These are phyloP conservation scores for Athene cunicularia DNA, from an alignment of 2,113 vertebrate species.

Conservation along the genomic window DNA sequence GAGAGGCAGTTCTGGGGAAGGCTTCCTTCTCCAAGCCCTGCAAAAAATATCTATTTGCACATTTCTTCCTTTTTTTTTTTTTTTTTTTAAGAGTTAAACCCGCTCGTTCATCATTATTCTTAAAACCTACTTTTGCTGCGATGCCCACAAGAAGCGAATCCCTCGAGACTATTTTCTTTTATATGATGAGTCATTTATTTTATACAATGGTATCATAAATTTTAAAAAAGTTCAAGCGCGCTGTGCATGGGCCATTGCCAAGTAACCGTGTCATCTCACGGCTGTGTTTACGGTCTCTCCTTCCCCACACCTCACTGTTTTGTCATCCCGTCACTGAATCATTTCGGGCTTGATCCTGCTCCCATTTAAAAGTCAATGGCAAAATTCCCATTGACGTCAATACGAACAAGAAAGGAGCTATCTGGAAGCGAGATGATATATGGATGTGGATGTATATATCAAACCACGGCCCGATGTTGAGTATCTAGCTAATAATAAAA, in stretches of 20 bases:
- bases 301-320: constrained; percentile 22
- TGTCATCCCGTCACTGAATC: constrained; percentile 3
- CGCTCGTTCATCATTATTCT: neutral
- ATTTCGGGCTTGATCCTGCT: neutral
- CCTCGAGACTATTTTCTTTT: neutral
- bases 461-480: neutral
- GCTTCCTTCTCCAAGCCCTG: neutral
- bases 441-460: neutral
- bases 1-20: neutral
- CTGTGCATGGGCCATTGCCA: constrained; percentile 22
- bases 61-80: neutral
- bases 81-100: neutral
- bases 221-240: neutral
- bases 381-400: constrained; percentile 26
- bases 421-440: neutral
- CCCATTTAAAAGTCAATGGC: neutral
- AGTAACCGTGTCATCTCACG: neutral
- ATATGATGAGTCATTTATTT: constrained; percentile 27
- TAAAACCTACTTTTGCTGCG: neutral
- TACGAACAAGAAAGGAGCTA: neutral
- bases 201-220: neutral
- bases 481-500: neutral
- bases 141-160: neutral
- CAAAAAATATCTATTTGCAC: neutral
- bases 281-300: neutral